phyloP scores from a whole-genome alignment of 2,888 invertebrate species.

The Pollenia labialis region DNA sequence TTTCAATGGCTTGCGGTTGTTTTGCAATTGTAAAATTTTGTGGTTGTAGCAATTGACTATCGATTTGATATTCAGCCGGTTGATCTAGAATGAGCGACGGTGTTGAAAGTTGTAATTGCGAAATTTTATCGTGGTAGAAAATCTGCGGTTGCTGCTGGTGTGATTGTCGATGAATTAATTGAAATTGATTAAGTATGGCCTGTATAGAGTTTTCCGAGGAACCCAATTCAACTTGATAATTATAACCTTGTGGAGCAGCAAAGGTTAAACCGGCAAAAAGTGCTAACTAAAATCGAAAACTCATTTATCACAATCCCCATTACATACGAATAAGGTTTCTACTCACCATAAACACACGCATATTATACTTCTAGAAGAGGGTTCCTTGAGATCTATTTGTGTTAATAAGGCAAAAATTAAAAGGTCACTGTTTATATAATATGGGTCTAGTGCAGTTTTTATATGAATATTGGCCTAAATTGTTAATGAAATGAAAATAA shows the following conservation, averaged over 20 bases:
- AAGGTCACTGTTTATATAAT: conserved; percentile 72
- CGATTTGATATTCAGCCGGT: conserved; percentile 44
- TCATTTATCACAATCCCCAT: too few relatives aligned
- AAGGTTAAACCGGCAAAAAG: conserved; percentile 52
- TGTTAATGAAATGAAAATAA: neutral
- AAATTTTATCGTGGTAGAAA: conserved; percentile 28
- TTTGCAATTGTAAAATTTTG: conserved; percentile 39
- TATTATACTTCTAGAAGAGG: conserved; percentile 30
- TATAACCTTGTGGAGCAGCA: conserved; percentile 71
- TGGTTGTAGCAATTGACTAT: conserved; percentile 34
- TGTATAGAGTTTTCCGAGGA: conserved; percentile 4
- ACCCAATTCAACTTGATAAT: conserved; percentile 62
- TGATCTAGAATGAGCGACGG: neutral
- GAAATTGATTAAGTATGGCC: conserved; percentile 32
- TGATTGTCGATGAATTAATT: conserved; percentile 15
- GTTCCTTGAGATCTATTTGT: conserved; percentile 48
- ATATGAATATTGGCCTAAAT: conserved; percentile 69
- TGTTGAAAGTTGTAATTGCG: conserved; percentile 44
- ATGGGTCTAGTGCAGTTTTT: conserved; percentile 73
- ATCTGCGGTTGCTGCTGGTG: neutral
- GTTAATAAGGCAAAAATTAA: conserved; percentile 72
- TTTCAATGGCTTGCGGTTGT: neutral
- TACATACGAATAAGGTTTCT: neutral
- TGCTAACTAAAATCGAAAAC: conserved; percentile 31
- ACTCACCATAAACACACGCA: conserved; percentile 73